A percentile compares a stretch with the other conserved stretches of the same genome.
phyloP scores from a whole-genome alignment of 2,113 vertebrate species.

The Albula glossodonta region DNA sequence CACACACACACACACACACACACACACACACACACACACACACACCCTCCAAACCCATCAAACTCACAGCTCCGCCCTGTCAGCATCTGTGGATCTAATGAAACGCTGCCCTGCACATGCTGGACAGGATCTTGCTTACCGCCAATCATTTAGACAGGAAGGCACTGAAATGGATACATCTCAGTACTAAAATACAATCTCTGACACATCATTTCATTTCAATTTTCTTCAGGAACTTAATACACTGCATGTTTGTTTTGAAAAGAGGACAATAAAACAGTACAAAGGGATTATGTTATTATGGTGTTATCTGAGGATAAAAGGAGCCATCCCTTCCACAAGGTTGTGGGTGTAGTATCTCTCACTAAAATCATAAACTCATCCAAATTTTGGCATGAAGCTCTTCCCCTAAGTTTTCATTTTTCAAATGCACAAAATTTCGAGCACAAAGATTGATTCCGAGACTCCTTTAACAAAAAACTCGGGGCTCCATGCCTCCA shows the following conservation, averaged over 20 bases:
- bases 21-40: slow-evolving; percentile 16
- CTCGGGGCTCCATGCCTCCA: slow-evolving; percentile 13
- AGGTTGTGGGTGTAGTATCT: background rate
- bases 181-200: background rate
- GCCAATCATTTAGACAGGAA: no score
- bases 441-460: slow-evolving; percentile 16
- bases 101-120: background rate
- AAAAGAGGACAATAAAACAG: background rate
- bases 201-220: background rate
- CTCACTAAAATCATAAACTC: slow-evolving; percentile 10
- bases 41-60: background rate
- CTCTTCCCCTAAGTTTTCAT: slow-evolving; percentile 10
- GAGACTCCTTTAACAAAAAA: slow-evolving; percentile 28
- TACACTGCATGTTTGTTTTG: background rate
- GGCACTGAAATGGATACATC: background rate
- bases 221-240: background rate
- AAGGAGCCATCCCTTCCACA: background rate
- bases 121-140: no score
- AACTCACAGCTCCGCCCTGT: background rate
- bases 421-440: slow-evolving; percentile 29
- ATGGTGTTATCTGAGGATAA: background rate
- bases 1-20: slow-evolving; percentile 22
- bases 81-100: background rate
- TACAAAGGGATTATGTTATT: background rate
- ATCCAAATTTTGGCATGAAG: background rate